Conservation (phyloP, 1,140 invertebrate species). For the Neodiprion pinetum region DNA sequence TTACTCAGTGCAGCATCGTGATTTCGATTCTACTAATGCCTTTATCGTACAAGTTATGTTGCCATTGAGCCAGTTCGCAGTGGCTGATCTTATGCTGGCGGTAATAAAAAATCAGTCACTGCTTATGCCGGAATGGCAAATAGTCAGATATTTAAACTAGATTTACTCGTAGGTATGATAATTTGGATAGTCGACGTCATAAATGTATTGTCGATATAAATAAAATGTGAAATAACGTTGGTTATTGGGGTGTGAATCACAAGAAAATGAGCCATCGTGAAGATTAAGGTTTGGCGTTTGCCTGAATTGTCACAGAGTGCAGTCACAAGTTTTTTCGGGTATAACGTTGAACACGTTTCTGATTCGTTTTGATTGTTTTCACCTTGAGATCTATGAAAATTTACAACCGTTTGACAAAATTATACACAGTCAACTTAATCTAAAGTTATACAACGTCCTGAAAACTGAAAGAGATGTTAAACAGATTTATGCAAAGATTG, state of each 20-base stretch:
- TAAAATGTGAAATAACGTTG: neutral
- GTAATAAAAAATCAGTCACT: neutral
- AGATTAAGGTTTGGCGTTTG: neutral
- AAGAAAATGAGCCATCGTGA: neutral
- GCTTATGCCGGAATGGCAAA: no score
- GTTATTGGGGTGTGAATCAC: neutral
- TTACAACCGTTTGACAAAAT: no score
- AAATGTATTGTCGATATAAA: no score
- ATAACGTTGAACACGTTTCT: no score
- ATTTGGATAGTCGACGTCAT: no score
- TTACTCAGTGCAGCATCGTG: neutral
- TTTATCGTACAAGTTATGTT: no score
- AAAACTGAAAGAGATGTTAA: neutral
- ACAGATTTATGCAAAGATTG: neutral
- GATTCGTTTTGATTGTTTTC: no score
- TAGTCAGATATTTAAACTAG: no score
- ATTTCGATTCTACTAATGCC: neutral
- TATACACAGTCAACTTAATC: no score
- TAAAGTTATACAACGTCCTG: neutral
- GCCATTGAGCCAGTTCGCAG: neutral
- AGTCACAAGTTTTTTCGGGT: no score
- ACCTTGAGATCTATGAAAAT: no score
- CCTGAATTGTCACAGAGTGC: neutral
- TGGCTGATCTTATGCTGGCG: conserved; percentile 4
- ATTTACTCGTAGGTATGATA: no score